A percentile compares a stretch with the other conserved stretches of the same genome.
These are phyloP conservation scores for Amphipoea oculea DNA, from an alignment of 2,888 invertebrate species.

Conservation along the genomic window DNA sequence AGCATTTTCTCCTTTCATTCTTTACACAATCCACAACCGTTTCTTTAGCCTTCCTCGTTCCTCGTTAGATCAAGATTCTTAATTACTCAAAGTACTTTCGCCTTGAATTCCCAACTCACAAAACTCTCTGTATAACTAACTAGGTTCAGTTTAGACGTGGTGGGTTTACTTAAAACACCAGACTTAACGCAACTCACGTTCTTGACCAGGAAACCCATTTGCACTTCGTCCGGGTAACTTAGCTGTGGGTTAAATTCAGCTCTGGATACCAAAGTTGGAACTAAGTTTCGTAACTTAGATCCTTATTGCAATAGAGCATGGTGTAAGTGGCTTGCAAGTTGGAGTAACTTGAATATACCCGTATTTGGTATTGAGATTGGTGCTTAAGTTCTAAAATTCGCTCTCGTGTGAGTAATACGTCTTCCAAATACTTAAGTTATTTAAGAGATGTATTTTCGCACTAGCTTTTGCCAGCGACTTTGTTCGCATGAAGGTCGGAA, in stretches of 20 bases:
- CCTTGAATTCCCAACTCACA: neutral
- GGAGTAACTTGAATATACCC: conserved; percentile 6
- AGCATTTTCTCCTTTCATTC: too few species aligned
- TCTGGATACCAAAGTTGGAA: conserved; percentile 14
- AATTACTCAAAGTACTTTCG: neutral
- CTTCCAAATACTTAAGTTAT: neutral
- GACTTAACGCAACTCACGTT: neutral
- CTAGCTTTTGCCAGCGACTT: neutral
- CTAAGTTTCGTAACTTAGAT: conserved; percentile 33
- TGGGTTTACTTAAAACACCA: conserved; percentile 11
- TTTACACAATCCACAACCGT: too few species aligned
- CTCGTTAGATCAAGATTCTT: neutral
- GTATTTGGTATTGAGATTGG: conserved; percentile 7
- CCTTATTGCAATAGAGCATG: conserved; percentile 32
- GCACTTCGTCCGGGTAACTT: conserved; percentile 28
- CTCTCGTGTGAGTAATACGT: neutral
- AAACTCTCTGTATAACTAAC: neutral
- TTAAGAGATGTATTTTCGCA: too few species aligned
- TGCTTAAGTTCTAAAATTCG: conserved; percentile 11
- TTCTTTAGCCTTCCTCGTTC: too few species aligned
- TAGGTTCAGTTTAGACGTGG: neutral
- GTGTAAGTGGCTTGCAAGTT: conserved; percentile 27
- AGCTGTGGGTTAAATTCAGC: conserved; percentile 5
- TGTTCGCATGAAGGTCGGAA: neutral
- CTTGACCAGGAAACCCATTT: conserved; percentile 37